phyloP scores from a whole-genome alignment of 2,113 vertebrate genomes.

The Scortum barcoo region DNA sequence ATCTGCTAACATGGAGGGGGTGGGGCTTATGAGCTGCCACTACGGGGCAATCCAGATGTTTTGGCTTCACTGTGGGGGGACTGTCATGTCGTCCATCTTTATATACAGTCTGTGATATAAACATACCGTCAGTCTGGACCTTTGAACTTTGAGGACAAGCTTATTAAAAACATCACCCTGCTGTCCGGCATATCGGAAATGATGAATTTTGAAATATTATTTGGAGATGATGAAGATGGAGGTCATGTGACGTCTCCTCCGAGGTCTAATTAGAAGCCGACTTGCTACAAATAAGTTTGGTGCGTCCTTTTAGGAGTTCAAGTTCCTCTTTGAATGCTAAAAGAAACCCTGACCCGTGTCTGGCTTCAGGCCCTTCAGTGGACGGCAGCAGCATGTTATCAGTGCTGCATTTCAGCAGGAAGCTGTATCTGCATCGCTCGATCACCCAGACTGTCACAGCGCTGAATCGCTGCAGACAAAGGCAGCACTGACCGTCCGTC shows the following conservation, averaged over 20 bases:
- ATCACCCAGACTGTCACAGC: not conserved
- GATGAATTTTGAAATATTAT: too few species aligned
- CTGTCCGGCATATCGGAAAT: too few species aligned
- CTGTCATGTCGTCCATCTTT: too few species aligned
- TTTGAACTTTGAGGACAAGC: too few species aligned
- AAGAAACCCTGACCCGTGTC: not conserved
- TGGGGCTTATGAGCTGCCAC: too few species aligned
- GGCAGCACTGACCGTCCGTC: not conserved
- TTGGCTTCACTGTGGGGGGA: too few species aligned
- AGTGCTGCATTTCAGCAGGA: not conserved
- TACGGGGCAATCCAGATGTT: too few species aligned
- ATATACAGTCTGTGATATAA: too few species aligned
- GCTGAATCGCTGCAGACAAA: not conserved
- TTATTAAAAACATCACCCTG: too few species aligned
- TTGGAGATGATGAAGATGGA: not conserved
- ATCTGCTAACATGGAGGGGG: too few species aligned
- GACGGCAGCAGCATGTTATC: not conserved
- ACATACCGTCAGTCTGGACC: too few species aligned
- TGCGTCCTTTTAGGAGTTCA: not conserved
- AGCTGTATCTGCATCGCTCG: not conserved
- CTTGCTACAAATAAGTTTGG: not conserved
- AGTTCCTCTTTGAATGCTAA: not conserved
- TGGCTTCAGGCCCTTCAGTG: too few species aligned
- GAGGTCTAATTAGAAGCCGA: not conserved
- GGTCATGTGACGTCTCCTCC: not conserved